Conservation (phyloP, 2,797 vertebrate species). For the Fistularia commersonii region DNA sequence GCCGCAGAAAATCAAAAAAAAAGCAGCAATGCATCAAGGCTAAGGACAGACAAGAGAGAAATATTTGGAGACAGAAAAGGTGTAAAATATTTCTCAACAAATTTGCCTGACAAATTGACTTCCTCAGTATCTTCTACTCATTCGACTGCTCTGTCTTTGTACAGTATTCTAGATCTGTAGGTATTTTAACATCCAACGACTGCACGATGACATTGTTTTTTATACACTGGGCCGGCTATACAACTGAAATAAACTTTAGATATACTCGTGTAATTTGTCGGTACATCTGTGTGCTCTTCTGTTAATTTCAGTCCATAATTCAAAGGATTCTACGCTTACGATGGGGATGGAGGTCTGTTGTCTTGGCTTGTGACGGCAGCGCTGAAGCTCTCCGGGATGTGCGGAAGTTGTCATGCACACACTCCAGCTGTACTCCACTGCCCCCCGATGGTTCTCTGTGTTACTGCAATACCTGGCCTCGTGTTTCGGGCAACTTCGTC, state of each 20-base stretch:
- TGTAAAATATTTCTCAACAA: no score
- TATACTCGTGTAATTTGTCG: slow-evolving; percentile 1
- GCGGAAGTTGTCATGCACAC: slow-evolving; percentile 34
- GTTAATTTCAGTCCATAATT: slow-evolving; percentile 49
- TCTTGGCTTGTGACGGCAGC: slow-evolving; percentile 52
- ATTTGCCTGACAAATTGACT: no score
- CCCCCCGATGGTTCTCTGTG: slow-evolving; percentile 39
- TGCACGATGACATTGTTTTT: no score
- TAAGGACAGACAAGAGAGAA: slow-evolving; percentile 20
- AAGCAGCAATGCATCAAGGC: slow-evolving; percentile 24
- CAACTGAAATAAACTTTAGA: no score
- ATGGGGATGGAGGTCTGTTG: slow-evolving; percentile 53
- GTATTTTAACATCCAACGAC: no score
- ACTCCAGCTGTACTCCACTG: slow-evolving; percentile 45
- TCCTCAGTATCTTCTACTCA: no score
- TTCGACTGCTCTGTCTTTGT: no score
- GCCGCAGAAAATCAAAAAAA: slow-evolving; percentile 13
- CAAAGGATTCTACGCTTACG: slow-evolving; percentile 67
- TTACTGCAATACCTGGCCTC: slow-evolving; percentile 93
- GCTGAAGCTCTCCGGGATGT: slow-evolving; percentile 52
- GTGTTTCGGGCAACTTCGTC: slow-evolving; percentile 90
- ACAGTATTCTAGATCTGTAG: no score
- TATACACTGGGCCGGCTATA: no score
- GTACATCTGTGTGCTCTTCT: slow-evolving; percentile 28
- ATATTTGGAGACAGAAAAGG: no score